Base-by-base conservation (phyloP, 2,797 vertebrate species). In the Orientallactaga sibirica region DNA sequence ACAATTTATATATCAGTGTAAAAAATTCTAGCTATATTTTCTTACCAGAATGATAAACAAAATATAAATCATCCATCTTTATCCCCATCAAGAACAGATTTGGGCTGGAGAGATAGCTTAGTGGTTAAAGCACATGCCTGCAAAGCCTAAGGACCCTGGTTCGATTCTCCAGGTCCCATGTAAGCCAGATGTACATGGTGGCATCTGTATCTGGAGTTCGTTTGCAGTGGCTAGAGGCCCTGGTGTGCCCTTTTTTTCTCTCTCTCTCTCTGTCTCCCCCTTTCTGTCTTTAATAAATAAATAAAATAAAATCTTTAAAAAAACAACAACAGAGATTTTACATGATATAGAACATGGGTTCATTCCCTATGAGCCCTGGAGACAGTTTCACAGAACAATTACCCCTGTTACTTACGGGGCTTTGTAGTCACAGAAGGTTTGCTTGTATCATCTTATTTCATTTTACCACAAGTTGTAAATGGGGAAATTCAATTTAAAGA, bases 381-480 rank as follows among this genome's bases (percentile, higher is more conserved):
- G 66, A 62, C 4, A 74, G 25, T 3, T 90, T 43, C 85, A 78
- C 83, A 88, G 22, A 55, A 86, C 16, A 92, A 52, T 78, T 85
- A 90, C 15, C 37, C 37, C 33, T 19, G 15, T 14, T 4, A 68
- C 52, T 3, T 62, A 27, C 37, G 43, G 9, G 18, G 14, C 48
- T 88, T 88, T 66, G 6, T 37, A 80, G n/a, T 68, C 88, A 76
- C 67, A 74, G 83, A 81, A 71, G 22, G 0, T 76, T 79, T 90
- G 48, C 6, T 88, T 68, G 6, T n/a, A 16, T 41, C 18, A 58
- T 84, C 62, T 87, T 84, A 77, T 71, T 84, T 93, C 27, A 67
- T 64, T 79, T 73, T 18, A 61, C 12, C 37, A 91, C 37, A 85
- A 82, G 88, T 58, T 86, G 5, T 86, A 92, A 95, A 61, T 77